Base-by-base conservation (phyloP, 2,888 invertebrate species). In the Tachina grossa region DNA sequence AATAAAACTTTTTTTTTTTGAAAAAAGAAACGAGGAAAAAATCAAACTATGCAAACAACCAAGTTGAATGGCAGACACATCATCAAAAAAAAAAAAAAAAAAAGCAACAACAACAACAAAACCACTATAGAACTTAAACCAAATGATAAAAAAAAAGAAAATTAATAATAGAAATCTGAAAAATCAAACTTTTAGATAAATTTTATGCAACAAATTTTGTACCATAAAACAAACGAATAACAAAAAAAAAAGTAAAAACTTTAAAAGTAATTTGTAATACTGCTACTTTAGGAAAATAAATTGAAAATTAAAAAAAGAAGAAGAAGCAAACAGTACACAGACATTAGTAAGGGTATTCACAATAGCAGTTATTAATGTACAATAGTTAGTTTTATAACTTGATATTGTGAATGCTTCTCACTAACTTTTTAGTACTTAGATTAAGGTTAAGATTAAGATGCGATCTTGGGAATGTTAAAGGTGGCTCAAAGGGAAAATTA, bases 181-280 rank as follows among this genome's bases (percentile, higher is more conserved):
- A 57, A 43, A 66, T 31, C 22, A 63, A 82, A 82, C 69, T 82
- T 82, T 82, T 69, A 69, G 69, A 82, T 69, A 63, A 82, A 82
- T 76, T 82, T 82, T 82, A 76, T 81, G 75, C 61, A 69, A 82
- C 39, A 82, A 82, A 69, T 82, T 82, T 82, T 82, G 68, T 75
- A 79, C 79, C 19, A 55, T 22, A 69, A 69, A 45, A 53, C n/a
- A 77, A 55, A n/a, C 13, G 8, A 43, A 53, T 22, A 14, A 51
- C n/a, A 63, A 63, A 66, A 76, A 45, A 39, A 53, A 43, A 11
- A n/a, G n/a, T n/a, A n/a, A 19, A 59, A 39, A 77, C n/a, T n/a
- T 41, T 55, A 13, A 66, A 55, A 72, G 65, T 14, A 22, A 72
- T 57, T 80, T 80, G 49, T 66, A 66, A 72, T 49, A 66, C n/a